These are phyloP conservation scores for Seriola quinqueradiata DNA, from an alignment of 2,113 vertebrate species.

Conservation along the genomic window DNA sequence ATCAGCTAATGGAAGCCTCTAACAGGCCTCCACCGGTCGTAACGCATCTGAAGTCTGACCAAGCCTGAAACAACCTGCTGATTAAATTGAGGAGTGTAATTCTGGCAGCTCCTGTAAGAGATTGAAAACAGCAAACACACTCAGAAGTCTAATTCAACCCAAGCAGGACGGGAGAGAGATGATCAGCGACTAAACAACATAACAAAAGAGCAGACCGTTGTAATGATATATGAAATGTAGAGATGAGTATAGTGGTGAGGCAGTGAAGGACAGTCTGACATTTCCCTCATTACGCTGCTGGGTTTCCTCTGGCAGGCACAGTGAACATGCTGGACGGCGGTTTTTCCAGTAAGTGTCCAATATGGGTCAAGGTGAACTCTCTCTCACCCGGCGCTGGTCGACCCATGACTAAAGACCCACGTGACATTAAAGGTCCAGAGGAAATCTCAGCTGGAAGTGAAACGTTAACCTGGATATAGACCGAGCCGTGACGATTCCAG, in stretches of 20 bases:
- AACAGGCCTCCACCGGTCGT: background rate
- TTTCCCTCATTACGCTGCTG: slow-evolving; percentile 27
- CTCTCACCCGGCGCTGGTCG: background rate
- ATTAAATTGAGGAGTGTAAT: too few relatives aligned
- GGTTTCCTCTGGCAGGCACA: slow-evolving; percentile 21
- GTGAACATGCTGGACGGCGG: slow-evolving; percentile 1
- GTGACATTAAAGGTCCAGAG: slow-evolving; percentile 22
- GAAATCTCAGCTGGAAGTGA: slow-evolving; percentile 16
- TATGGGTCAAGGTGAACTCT: slow-evolving; percentile 58
- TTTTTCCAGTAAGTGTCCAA: background rate
- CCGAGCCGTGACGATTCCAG: background rate
- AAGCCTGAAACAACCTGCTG: background rate
- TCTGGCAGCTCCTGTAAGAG: background rate
- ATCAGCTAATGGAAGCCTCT: slow-evolving; percentile 1
- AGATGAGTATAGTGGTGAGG: background rate
- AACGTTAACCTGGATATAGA: slow-evolving; percentile 21
- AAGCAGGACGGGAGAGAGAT: background rate
- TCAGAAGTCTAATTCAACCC: background rate
- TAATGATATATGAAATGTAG: background rate
- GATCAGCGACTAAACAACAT: background rate
- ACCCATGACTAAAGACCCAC: background rate
- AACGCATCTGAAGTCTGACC: background rate
- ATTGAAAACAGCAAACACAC: background rate
- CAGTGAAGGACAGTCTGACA: slow-evolving; percentile 13
- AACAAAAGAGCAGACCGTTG: background rate